phyloP scores from a whole-genome alignment of 2,888 invertebrate species.

The Drosophila falleni region DNA sequence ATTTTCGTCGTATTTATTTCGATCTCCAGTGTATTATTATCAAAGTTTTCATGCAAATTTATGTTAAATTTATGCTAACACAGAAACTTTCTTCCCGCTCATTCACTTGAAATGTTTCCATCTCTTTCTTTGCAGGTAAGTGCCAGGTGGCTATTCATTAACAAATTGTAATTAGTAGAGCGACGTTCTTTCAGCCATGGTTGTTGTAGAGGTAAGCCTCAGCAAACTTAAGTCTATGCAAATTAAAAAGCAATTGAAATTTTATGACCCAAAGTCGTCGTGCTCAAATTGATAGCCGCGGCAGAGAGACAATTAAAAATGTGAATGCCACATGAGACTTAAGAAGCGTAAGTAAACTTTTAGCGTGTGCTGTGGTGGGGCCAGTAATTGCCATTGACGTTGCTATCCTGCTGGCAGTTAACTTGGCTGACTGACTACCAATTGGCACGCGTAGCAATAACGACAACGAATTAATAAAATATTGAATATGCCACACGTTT shows the following conservation, averaged over 20 bases:
- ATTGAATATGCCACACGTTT: conserved; percentile 72
- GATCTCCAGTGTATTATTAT: conserved; percentile 31
- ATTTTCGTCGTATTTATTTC: conserved; percentile 22
- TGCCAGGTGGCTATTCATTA: conserved; percentile 69
- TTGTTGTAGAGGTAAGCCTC: conserved; percentile 48
- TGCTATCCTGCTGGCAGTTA: conserved; percentile 31
- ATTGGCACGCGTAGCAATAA: conserved; percentile 56
- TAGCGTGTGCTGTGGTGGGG: conserved; percentile 32
- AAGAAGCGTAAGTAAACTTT: conserved; percentile 36
- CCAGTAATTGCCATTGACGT: conserved; percentile 50
- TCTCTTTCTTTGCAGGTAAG: conserved; percentile 62
- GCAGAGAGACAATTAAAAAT: conserved; percentile 66
- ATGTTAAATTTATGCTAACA: conserved; percentile 50
- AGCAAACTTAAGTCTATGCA: conserved; percentile 66
- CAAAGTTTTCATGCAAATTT: conserved; percentile 47
- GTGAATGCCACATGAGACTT: conserved; percentile 70
- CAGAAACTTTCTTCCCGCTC: conserved; percentile 28
- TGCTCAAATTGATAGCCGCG: conserved; percentile 66
- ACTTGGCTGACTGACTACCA: conserved; percentile 54
- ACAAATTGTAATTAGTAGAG: conserved; percentile 71
- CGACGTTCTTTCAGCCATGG: conserved; percentile 39
- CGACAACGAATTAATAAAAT: conserved; percentile 63
- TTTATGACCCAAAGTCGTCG: conserved; percentile 66
- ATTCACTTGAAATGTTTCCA: not conserved
- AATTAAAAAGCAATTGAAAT: conserved; percentile 80